These are phyloP conservation scores for Mesochorus sp. DNA, from an alignment of 2,888 invertebrate species.

Conservation along the genomic window DNA sequence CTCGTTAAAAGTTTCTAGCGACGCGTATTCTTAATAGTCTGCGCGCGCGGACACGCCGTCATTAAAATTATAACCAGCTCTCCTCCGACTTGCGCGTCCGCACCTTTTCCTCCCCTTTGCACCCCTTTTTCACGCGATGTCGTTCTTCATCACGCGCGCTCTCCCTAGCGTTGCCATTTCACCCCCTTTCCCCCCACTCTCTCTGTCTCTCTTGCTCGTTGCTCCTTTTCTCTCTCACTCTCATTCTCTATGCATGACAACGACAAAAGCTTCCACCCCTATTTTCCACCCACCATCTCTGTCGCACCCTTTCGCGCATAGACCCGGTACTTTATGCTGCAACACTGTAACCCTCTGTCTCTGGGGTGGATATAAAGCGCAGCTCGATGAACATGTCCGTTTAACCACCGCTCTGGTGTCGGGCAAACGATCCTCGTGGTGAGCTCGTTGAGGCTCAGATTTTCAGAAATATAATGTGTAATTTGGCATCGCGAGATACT, in stretches of 20 bases:
- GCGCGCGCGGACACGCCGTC: conserved; percentile 82
- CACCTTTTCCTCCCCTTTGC: conserved; percentile 46
- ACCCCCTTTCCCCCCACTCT: conserved; percentile 35
- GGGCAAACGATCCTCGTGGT: conserved; percentile 53
- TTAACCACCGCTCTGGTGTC: conserved; percentile 68
- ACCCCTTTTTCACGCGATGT: conserved; percentile 28
- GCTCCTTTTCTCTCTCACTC: conserved; percentile 1
- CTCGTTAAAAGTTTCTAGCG: conserved; percentile 82
- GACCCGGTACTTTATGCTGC: conserved; percentile 7
- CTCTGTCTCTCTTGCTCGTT: no score
- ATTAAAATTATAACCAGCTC: conserved; percentile 82
- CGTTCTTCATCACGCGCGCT: conserved; percentile 59
- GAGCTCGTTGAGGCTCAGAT: no score
- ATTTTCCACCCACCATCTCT: conserved; percentile 56
- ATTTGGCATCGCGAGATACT: no score
- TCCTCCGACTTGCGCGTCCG: conserved; percentile 59
- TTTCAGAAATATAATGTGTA: no score
- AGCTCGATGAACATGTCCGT: conserved; percentile 67
- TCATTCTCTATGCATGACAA: conserved; percentile 15
- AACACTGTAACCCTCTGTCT: conserved; percentile 9
- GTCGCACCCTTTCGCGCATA: conserved; percentile 41
- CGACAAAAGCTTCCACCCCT: neutral
- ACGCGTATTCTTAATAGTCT: conserved; percentile 82
- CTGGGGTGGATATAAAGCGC: conserved; percentile 36
- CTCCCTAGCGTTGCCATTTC: conserved; percentile 35